Conservation (phyloP, 2,797 vertebrate genomes). For the Aratinga solstitialis region DNA sequence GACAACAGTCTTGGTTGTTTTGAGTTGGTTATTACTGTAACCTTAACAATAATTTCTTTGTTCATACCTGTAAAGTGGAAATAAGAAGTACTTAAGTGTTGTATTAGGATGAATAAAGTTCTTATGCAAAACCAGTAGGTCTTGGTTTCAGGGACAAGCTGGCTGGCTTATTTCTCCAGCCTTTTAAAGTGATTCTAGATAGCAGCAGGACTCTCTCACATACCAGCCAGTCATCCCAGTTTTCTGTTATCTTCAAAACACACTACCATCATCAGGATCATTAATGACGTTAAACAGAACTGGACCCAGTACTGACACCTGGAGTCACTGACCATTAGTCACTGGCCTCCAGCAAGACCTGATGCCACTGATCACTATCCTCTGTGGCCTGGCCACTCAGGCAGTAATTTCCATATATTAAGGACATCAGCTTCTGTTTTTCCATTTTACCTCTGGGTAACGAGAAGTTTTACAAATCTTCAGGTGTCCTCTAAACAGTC, state of each 20-base stretch:
- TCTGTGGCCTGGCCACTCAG: background rate
- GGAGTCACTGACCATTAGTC: accelerated
- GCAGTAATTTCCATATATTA: background rate
- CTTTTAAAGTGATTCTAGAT: background rate
- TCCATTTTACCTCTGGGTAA: background rate
- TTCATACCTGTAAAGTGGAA: background rate
- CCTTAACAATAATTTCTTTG: background rate
- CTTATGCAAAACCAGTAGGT: background rate
- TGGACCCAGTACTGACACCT: background rate
- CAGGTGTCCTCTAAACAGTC: background rate
- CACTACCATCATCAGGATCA: background rate
- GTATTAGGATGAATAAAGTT: background rate
- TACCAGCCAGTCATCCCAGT: background rate
- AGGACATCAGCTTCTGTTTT: background rate
- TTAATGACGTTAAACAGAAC: background rate
- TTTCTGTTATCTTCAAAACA: background rate
- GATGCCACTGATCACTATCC: accelerated
- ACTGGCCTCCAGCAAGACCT: background rate
- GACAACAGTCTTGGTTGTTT: accelerated
- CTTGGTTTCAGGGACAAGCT: background rate
- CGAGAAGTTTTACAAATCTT: background rate
- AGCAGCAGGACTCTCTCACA: background rate
- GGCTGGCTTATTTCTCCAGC: background rate
- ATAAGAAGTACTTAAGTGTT: background rate
- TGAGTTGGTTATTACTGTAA: background rate